A percentile compares a stretch with the other conserved stretches of the same genome.
Conservation (phyloP, 2,113 vertebrate species). For the Pycnonotus jocosus region DNA sequence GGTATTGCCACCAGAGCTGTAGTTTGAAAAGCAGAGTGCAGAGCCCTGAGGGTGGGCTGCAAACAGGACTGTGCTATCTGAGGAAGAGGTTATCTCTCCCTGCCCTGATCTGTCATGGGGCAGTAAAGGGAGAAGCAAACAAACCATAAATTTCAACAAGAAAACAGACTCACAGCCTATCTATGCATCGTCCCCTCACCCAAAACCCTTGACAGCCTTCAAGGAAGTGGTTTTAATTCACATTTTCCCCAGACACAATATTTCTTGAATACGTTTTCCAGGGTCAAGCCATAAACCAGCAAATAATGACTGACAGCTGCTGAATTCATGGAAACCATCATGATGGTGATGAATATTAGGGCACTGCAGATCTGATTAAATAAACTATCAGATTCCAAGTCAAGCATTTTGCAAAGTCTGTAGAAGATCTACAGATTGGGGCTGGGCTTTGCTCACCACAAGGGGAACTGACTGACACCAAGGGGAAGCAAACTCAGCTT, state of each 20-base stretch:
- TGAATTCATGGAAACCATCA: background rate
- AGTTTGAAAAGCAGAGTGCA: background rate
- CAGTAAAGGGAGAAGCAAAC: conserved; percentile 40
- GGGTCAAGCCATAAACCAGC: background rate
- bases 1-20: background rate
- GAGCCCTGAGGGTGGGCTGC: background rate
- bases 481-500: background rate
- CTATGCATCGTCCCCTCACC: background rate
- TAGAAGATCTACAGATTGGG: background rate
- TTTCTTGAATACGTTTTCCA: conserved; percentile 41
- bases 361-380: background rate
- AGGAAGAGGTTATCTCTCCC: background rate
- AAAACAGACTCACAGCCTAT: conserved; percentile 25
- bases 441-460: background rate
- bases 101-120: background rate
- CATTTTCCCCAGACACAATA: background rate
- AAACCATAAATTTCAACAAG: conserved; percentile 7
- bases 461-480: background rate
- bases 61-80: background rate
- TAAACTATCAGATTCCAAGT: background rate
- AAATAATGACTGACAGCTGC: background rate
- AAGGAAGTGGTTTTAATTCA: conserved; percentile 25
- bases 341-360: background rate
- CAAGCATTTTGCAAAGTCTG: background rate
- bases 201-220: background rate